Base-by-base conservation (phyloP, 2,888 invertebrate species). In the Allygus modestus region DNA sequence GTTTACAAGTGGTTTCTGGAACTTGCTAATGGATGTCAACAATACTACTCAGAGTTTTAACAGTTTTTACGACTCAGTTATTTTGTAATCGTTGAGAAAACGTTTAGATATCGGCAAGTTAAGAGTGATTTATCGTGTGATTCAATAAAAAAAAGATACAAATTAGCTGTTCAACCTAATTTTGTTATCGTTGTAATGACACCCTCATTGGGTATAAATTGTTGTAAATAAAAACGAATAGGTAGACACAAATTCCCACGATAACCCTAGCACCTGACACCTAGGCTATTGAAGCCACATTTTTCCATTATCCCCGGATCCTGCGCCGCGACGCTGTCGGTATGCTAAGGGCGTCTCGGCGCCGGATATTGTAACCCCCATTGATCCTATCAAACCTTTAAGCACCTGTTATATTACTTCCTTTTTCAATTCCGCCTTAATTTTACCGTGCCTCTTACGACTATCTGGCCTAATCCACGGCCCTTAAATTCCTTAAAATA, bases 331-430 rank as follows among this genome's bases (percentile, higher is more conserved):
- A 15, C 65, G 65, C 28, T 17, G 54, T 82, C 51, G n/a, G 82
- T 71, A 82, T 82, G 71, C 51, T 65, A 65, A 65, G n/a, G 17
- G 73, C 71, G 82, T 51, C 82, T n/a, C 69, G 73, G 41, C 82
- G 82, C 82, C 71, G 82, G 82, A 82, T 82, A 82, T 82, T 82
- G 82, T 71, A 69, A 82, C 69, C 71, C 82, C 73, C 82, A 71
- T 82, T 82, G 82, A 82, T 82, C 73, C 71, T 82, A 82, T 82
- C 82, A 51, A 41, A 46, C 28, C 82, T 82, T 82, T 82, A 82
- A 82, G 82, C 82, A 82, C 82, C 82, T 82, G 82, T 82, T 82
- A 82, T 82, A 82, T 82, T 82, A 82, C 82, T 82, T 82, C 82
- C 82, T 82, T 82, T 82, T 82, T 82, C 82, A 82, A 82, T 82